Evolutionary conservation across 1,140 invertebrate species (phyloP).

Genomic region (Hyposmocoma kahamanoa): DNA sequence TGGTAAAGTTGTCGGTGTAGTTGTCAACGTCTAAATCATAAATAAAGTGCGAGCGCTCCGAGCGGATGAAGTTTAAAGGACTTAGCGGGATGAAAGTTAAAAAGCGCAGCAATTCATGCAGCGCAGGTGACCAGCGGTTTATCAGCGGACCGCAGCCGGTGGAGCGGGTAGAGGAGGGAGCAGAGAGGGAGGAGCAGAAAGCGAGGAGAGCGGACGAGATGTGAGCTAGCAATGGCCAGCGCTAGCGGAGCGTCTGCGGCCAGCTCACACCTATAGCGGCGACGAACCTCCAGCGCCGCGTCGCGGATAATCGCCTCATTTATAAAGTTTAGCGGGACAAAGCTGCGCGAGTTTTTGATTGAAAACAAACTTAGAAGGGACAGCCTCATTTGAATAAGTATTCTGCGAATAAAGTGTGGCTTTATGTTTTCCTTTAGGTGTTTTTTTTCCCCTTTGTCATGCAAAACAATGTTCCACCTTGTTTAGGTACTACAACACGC

Average conservation of each 20-base stretch:
- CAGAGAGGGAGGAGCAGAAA: background rate
- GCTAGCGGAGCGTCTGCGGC: conserved; percentile 16
- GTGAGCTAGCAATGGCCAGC: no score
- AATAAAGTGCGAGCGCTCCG: conserved; percentile 55
- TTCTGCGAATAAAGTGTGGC: conserved; percentile 72
- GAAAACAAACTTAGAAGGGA: conserved; percentile 73
- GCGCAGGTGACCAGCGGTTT: conserved; percentile 66
- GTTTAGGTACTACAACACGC: conserved; percentile 71
- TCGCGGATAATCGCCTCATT: conserved; percentile 69
- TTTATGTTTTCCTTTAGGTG: conserved; percentile 73
- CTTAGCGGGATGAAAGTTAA: conserved; percentile 63
- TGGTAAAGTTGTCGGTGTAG: conserved; percentile 31
- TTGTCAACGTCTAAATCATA: conserved; percentile 52
- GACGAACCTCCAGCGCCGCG: conserved; percentile 27
- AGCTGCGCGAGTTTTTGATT: conserved; percentile 70
- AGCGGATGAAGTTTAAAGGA: conserved; percentile 59
- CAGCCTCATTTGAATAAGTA: conserved; percentile 73
- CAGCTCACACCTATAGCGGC: conserved; percentile 44
- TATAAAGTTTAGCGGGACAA: conserved; percentile 71
- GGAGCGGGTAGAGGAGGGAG: background rate
- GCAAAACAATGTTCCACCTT: conserved; percentile 73
- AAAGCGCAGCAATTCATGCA: conserved; percentile 69
- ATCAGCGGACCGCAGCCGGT: conserved; percentile 39
- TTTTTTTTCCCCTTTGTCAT: conserved; percentile 71
- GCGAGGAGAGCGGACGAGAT: no score